These are phyloP conservation scores for Schmidtea mediterranea DNA, from an alignment of 1,140 invertebrate species.

Conservation along the genomic window DNA sequence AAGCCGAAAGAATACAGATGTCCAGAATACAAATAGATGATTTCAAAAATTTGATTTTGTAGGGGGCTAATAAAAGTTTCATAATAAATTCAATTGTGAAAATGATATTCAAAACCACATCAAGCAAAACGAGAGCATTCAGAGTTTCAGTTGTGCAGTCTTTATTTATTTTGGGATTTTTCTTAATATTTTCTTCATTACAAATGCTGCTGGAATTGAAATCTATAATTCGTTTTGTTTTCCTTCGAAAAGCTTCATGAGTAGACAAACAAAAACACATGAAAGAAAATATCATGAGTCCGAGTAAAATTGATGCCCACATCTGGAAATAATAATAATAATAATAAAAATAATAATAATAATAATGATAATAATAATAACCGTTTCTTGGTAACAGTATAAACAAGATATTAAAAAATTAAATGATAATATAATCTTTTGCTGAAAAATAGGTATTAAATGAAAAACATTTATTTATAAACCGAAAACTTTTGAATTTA, in stretches of 20 bases:
- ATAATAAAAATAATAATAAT: background rate
- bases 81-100: conserved; percentile 5
- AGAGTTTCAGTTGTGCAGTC: background rate
- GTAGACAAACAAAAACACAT: conserved; percentile 6
- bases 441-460: too few relatives aligned
- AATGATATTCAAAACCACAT: conserved; percentile 3
- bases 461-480: too few relatives aligned
- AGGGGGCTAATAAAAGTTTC: background rate
- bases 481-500: too few relatives aligned
- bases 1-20: conserved; percentile 1
- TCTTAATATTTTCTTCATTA: background rate
- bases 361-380: too few relatives aligned
- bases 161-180: background rate
- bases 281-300: conserved; percentile 1
- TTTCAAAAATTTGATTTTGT: conserved; percentile 5
- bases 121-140: background rate
- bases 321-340: background rate
- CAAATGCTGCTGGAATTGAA: background rate
- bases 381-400: too few relatives aligned
- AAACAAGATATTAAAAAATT: too few relatives aligned
- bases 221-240: background rate
- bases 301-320: conserved; percentile 2
- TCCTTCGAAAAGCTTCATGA: background rate
- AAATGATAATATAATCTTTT: too few relatives aligned
- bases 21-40: conserved; percentile 3